Percentiles rank a stretch among this genome's conserved stretches.
Evolutionary conservation across 2,888 invertebrate genomes (phyloP).

Genomic region (Mesochorus sp.): DNA sequence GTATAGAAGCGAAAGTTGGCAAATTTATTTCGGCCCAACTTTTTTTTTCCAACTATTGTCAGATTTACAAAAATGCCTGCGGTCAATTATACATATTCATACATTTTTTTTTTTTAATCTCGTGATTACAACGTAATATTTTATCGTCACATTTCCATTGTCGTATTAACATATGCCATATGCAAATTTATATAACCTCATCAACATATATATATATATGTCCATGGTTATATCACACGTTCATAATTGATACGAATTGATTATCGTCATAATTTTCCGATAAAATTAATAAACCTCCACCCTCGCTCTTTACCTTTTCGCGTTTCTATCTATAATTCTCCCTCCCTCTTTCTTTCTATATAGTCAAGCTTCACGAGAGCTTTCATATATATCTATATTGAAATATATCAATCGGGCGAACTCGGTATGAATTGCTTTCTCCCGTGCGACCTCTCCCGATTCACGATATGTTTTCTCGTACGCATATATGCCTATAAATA

Average conservation of each 20-base stretch:
- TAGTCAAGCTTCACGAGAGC: background rate
- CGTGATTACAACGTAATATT: too few relatives aligned
- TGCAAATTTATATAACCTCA: background rate
- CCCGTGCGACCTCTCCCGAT: constrained; percentile 19
- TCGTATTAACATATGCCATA: too few relatives aligned
- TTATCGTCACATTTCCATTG: too few relatives aligned
- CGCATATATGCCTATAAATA: background rate
- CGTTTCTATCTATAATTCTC: background rate
- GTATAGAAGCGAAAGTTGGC: background rate
- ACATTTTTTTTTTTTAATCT: background rate
- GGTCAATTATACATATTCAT: background rate
- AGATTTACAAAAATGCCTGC: background rate
- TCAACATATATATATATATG: too few relatives aligned
- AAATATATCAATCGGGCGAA: background rate
- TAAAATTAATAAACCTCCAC: constrained; percentile 25
- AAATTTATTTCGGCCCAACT: background rate
- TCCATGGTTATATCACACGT: constrained; percentile 1
- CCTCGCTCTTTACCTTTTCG: background rate
- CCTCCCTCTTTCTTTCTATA: too few relatives aligned
- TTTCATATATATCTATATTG: background rate
- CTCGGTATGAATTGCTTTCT: background rate
- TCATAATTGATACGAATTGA: constrained; percentile 39
- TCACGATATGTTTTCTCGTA: constrained; percentile 33
- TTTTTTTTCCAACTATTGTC: background rate
- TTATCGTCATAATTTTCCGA: constrained; percentile 16